Evolutionary conservation across 2,888 invertebrate species (phyloP).

Genomic region (Cryptocephalus primarius): DNA sequence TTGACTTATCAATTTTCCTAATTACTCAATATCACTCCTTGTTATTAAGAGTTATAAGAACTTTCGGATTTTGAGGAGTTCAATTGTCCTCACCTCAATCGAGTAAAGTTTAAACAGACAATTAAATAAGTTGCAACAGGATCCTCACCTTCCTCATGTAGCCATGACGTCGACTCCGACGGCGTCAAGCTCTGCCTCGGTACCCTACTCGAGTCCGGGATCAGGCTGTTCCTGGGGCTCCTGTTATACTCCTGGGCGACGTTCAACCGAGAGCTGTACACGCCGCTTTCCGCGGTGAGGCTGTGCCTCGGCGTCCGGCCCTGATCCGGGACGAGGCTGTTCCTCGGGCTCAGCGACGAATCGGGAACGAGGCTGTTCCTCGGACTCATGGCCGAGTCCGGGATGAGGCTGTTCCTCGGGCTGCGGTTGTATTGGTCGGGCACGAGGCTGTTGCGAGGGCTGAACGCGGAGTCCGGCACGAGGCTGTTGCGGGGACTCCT

Average conservation of each 20-base stretch:
- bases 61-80: no score
- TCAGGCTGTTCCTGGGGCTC: conserved; percentile 44
- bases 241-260: conserved; percentile 34
- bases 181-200: conserved; percentile 53
- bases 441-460: conserved; percentile 42
- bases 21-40: no score
- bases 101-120: no score
- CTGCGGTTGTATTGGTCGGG: conserved; percentile 42
- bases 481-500: conserved; percentile 48
- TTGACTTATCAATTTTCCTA: no score
- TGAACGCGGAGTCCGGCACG: conserved; percentile 45
- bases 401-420: conserved; percentile 45
- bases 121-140: no score
- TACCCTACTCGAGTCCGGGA: conserved; percentile 35
- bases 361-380: conserved; percentile 53
- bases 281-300: conserved; percentile 43
- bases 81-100: no score
- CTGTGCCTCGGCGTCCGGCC: conserved; percentile 51
- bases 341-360: conserved; percentile 43
- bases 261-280: conserved; percentile 34
- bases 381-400: conserved; percentile 46
- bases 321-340: conserved; percentile 46
- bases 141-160: conserved; percentile 38
- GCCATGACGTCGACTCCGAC: conserved; percentile 46
- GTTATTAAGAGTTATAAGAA: no score